A percentile compares a stretch with the other conserved stretches of the same genome.
These are phyloP conservation scores for Imbricaverruca yamaguchii DNA, from an alignment of 2,888 invertebrate species.

Conservation along the genomic window DNA sequence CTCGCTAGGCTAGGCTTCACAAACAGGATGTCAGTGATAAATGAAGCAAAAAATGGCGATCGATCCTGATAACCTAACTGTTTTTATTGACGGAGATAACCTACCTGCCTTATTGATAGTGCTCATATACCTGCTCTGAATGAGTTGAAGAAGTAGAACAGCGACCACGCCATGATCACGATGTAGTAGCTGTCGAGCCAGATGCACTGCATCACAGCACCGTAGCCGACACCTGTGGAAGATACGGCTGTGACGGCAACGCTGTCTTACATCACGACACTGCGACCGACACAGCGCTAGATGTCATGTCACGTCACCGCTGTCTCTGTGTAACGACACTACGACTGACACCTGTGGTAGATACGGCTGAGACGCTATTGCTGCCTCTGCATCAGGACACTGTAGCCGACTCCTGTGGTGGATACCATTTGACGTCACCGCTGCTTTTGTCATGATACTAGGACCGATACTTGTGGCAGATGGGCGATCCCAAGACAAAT, in stretches of 20 bases:
- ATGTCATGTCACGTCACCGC: no score
- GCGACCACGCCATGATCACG: constrained; percentile 97
- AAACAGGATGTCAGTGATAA: no score
- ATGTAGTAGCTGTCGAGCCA: constrained; percentile 99
- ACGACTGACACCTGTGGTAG: constrained; percentile 50
- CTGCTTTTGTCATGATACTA: no score
- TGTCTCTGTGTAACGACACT: no score
- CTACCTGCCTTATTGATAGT: no score
- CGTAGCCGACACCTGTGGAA: constrained; percentile 84
- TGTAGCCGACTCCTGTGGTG: constrained; percentile 69
- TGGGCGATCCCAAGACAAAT: no score
- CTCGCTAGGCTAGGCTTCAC: no score
- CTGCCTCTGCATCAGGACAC: constrained; percentile 94
- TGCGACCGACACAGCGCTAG: constrained; percentile 69
- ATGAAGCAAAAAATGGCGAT: no score
- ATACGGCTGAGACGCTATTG: neutral
- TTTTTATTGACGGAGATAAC: no score
- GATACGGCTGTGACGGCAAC: neutral
- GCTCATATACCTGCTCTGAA: constrained; percentile 39
- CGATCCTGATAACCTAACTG: no score
- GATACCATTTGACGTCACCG: no score
- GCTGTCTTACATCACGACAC: constrained; percentile 94
- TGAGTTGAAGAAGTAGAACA: constrained; percentile 95
- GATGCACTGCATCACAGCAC: constrained; percentile 97
- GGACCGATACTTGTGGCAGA: constrained; percentile 50